Percentiles rank a stretch among this genome's conserved stretches.
Evolutionary conservation across 1,140 invertebrate species (phyloP).

Genomic region (Bradysia coprophila): DNA sequence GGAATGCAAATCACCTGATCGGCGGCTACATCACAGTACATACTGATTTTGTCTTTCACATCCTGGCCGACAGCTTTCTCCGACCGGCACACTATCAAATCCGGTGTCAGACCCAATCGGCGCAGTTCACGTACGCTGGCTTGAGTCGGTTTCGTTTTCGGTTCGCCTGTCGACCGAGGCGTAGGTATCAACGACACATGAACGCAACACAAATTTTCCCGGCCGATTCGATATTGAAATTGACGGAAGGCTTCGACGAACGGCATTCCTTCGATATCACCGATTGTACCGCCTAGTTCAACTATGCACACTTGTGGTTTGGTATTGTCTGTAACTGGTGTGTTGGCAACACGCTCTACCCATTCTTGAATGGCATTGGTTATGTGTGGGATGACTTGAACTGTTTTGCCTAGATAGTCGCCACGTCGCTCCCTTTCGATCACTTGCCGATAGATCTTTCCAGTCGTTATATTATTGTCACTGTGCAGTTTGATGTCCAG

Average conservation of each 20-base stretch:
- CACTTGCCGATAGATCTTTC: conserved; percentile 94
- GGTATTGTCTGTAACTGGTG: conserved; percentile 63
- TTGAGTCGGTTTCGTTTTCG: conserved; percentile 98
- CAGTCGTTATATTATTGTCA: conserved; percentile 99
- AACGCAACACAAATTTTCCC: conserved; percentile 86
- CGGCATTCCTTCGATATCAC: conserved; percentile 98
- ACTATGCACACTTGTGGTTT: conserved; percentile 78
- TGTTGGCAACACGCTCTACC: conserved; percentile 78
- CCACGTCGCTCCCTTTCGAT: conserved; percentile 86
- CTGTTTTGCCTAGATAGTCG: conserved; percentile 96
- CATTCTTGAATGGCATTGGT: conserved; percentile 98
- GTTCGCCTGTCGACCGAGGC: conserved; percentile 79
- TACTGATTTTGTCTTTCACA: conserved; percentile 89
- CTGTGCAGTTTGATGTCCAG: conserved; percentile 84
- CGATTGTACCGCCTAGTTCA: conserved; percentile 94
- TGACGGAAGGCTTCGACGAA: conserved; percentile 98
- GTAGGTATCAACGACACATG: conserved; percentile 91
- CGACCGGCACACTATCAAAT: conserved; percentile 88
- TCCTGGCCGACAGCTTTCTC: conserved; percentile 61
- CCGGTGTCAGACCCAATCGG: conserved; percentile 85
- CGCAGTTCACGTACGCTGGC: conserved; percentile 81
- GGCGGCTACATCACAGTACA: conserved; percentile 88
- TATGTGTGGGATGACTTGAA: conserved; percentile 99
- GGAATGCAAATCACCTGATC: conserved; percentile 92
- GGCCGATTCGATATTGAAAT: conserved; percentile 84